A percentile compares a stretch with the other conserved stretches of the same genome.
Conservation (phyloP, 1,140 invertebrate genomes). For the Cherax quadricarinatus region DNA sequence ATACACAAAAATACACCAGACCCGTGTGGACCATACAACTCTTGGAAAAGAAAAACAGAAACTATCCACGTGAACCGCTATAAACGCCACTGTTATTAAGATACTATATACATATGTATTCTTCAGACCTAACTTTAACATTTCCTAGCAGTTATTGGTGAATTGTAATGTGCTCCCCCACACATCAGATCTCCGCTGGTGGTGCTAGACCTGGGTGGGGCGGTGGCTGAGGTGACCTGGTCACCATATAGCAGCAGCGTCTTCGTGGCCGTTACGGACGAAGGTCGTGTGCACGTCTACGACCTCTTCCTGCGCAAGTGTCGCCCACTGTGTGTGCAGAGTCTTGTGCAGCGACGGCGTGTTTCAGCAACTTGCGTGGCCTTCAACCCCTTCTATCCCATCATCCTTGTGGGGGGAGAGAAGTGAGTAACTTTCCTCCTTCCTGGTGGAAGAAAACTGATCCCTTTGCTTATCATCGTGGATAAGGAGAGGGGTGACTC, state of each 20-base stretch:
- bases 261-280: conserved; percentile 46
- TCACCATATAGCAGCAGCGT: conserved; percentile 52
- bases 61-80: too few relatives aligned
- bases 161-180: not conserved
- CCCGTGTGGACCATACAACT: too few relatives aligned
- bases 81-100: too few relatives aligned
- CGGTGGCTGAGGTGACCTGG: conserved; percentile 45
- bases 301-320: conserved; percentile 53
- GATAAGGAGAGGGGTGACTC: too few relatives aligned
- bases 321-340: conserved; percentile 41
- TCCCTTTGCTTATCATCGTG: too few relatives aligned
- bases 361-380: conserved; percentile 24
- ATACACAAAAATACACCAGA: too few relatives aligned
- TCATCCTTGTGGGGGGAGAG: conserved; percentile 54
- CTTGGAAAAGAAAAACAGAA: too few relatives aligned
- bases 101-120: too few relatives aligned
- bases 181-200: conserved; percentile 35
- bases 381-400: conserved; percentile 37
- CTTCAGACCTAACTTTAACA: too few relatives aligned
- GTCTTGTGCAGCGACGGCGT: conserved; percentile 26
- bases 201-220: conserved; percentile 40
- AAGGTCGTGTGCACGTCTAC: conserved; percentile 53
- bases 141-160: too few relatives aligned
- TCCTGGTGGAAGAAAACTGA: not conserved
- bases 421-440: conserved; percentile 14